Evolutionary conservation across 2,797 vertebrate species (phyloP).

Genomic region (Heteromormyrus szaboi): DNA sequence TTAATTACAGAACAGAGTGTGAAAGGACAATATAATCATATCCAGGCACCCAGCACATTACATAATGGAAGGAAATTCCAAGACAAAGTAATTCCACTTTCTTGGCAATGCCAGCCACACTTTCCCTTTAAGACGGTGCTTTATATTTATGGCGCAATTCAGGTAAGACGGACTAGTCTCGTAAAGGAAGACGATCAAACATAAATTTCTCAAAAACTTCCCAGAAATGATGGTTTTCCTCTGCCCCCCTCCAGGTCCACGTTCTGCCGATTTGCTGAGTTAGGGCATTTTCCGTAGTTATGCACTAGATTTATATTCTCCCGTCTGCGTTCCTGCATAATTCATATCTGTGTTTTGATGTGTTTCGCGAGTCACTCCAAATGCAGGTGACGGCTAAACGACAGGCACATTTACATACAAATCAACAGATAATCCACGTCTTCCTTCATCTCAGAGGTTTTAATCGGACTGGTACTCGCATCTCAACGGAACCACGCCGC

Average conservation of each 20-base stretch:
- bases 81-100: not conserved
- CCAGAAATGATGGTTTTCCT: not conserved
- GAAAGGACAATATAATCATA: not conserved
- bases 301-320: not conserved
- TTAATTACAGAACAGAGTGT: not conserved
- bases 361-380: not conserved
- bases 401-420: not conserved
- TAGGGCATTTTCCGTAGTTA: not conserved
- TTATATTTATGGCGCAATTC: not conserved
- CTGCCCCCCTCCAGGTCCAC: not conserved
- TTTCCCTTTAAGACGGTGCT: not conserved
- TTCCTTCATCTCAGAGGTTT: not conserved
- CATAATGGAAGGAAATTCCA: not conserved
- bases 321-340: not conserved
- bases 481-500: not conserved
- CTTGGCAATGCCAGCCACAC: not conserved
- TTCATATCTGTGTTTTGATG: not conserved
- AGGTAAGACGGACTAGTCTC: not conserved
- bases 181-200: not conserved
- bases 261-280: not conserved
- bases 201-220: not conserved
- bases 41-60: not conserved
- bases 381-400: not conserved
- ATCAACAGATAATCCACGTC: not conserved
- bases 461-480: not conserved